Base-by-base conservation (phyloP, 2,113 vertebrate species). In the Morphnarchus princeps region DNA sequence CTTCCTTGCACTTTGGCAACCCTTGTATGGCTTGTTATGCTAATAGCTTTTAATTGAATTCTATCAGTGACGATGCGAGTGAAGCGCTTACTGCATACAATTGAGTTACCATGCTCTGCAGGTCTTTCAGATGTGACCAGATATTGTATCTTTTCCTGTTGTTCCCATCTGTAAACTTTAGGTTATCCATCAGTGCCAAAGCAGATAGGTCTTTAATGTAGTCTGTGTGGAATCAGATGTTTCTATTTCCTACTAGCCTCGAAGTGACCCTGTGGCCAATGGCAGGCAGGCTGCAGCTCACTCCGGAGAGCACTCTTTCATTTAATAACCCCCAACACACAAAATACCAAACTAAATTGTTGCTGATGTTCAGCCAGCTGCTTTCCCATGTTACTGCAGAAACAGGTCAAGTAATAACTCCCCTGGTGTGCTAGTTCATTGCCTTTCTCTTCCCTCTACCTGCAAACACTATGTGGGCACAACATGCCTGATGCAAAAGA, bases 11-110 rank as follows among this genome's bases (percentile, higher is more conserved):
- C 43, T 92, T 84, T 89, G 77, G 47, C 65, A 93, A 79, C 47
- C 90, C 25, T 91, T 59, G 71, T 67, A 71, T 34, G 45, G 32
- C 59, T 91, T 87, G 42, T 86, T 95, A 91, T 92, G 95, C 83
- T 97, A 95, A 96, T 94, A 72, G 61, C 11, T 78, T 82, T 93
- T 95, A 96, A 94, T 82, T 87, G 86, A 95, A 92, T 95, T 95
- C 86, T 87, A 36, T 62, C 59, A 7, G 65, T 31, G 59, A 47
- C 0, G 0, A 92, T 87, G 80, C 0, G 7, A 93, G 80, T 3
- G 1, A 89, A 93, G 91, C 0, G 0, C 63, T 95, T 73, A 55
- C 28, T 82, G 90, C 0, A 0, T 29, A 36, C 89, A 97, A 97
- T 92, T 89, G 90, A 97, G 86, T 96, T 97, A 97, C 72, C 69